These are phyloP conservation scores for Candoia aspera DNA, from an alignment of 2,113 vertebrate genomes.

Conservation along the genomic window DNA sequence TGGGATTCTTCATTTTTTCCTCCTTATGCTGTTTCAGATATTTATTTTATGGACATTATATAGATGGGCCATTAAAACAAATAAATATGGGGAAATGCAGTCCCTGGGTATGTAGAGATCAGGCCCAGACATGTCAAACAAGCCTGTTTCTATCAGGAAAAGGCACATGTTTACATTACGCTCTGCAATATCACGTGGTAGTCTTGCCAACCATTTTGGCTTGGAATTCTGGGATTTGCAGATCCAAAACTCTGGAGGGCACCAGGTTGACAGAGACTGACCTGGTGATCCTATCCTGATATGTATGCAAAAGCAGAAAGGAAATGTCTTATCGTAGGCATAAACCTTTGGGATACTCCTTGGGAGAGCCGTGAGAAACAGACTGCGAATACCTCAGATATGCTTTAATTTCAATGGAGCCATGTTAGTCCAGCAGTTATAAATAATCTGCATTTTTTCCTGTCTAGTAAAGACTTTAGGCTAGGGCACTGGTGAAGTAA, in stretches of 20 bases:
- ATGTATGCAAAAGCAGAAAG: not conserved
- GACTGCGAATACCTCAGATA: constrained; percentile 28
- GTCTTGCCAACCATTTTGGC: not conserved
- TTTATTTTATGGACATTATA: not conserved
- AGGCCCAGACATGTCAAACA: not conserved
- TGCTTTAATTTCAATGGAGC: not conserved
- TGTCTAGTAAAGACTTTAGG: constrained; percentile 5
- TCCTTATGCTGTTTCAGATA: not conserved
- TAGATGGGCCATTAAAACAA: not conserved
- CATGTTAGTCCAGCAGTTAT: constrained; percentile 17
- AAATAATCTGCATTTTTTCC: constrained; percentile 17
- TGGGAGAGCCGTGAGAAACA: constrained; percentile 17
- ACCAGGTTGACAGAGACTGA: not conserved
- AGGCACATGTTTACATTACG: not conserved
- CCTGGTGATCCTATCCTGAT: not conserved
- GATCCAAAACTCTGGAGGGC: not conserved
- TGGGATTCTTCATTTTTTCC: too few species aligned
- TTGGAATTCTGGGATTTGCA: not conserved
- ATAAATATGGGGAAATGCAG: not conserved
- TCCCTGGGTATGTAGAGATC: not conserved
- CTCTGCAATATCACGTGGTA: not conserved
- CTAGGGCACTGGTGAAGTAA: not conserved
- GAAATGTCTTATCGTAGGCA: not conserved
- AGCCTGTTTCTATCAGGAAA: not conserved
- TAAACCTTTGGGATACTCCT: constrained; percentile 22